A percentile compares a stretch with the other conserved stretches of the same genome.
Evolutionary conservation across 92 coral and sea anemone genomes (phyloP).

Genomic region (Hydrozoanthus gracilis): DNA sequence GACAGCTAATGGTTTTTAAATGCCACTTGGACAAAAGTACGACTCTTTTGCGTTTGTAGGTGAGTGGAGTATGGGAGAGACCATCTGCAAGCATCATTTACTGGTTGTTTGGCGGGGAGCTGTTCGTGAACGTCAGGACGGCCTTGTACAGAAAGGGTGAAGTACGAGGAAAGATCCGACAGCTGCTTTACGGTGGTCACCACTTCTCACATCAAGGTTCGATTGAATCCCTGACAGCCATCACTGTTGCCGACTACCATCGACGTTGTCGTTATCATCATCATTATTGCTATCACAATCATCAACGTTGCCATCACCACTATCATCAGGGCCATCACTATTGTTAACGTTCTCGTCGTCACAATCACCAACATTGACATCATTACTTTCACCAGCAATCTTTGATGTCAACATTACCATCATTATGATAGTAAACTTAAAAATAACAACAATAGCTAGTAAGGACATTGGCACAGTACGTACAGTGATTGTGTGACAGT

Average conservation of each 20-base stretch:
- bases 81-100: constrained; percentile 70
- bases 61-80: constrained; percentile 77
- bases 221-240: background rate
- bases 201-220: constrained; percentile 71
- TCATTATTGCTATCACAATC: background rate
- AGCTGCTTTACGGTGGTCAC: constrained; percentile 78
- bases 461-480: background rate
- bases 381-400: background rate
- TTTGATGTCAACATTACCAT: background rate
- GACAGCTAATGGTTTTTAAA: background rate
- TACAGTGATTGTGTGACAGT: background rate
- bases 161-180: constrained; percentile 71
- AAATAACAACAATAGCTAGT: too few species aligned
- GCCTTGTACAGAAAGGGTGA: constrained; percentile 71
- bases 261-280: background rate
- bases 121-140: constrained; percentile 78
- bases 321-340: background rate
- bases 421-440: background rate
- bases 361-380: background rate
- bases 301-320: background rate
- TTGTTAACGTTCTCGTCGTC: background rate
- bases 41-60: constrained; percentile 35
- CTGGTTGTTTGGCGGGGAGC: constrained; percentile 74
- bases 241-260: background rate
- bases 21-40: background rate